A percentile compares a stretch with the other conserved stretches of the same genome.
Evolutionary conservation across 1,140 invertebrate genomes (phyloP).

Genomic region (Liolophura sinensis): DNA sequence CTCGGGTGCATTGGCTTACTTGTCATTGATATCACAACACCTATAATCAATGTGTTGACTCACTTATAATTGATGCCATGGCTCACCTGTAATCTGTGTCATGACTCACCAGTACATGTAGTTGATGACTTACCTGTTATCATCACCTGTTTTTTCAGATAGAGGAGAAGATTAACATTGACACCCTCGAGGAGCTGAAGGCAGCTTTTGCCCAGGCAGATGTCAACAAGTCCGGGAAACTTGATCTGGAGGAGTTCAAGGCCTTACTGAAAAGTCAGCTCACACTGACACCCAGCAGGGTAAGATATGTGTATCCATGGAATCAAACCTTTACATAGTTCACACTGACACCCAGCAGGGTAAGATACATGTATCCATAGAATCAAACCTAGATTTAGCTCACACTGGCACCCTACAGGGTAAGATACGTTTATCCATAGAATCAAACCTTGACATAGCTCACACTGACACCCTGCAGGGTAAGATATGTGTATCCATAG

Average conservation of each 20-base stretch:
- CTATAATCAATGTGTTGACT: neutral
- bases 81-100: neutral
- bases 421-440: too few relatives aligned
- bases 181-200: conserved; percentile 54
- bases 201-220: conserved; percentile 51
- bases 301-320: conserved; percentile 15
- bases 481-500: too few relatives aligned
- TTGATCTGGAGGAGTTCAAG: conserved; percentile 55
- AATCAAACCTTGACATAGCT: too few relatives aligned
- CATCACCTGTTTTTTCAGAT: conserved; percentile 38
- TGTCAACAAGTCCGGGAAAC: conserved; percentile 45
- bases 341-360: too few relatives aligned
- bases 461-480: too few relatives aligned
- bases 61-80: neutral
- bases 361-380: too few relatives aligned
- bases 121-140: conserved; percentile 2
- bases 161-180: conserved; percentile 56
- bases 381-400: too few relatives aligned
- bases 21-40: neutral
- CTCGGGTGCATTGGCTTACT: conserved; percentile 4
- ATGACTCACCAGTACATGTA: neutral
- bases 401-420: too few relatives aligned
- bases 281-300: conserved; percentile 39
- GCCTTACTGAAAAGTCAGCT: conserved; percentile 46
- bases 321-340: neutral